These are phyloP conservation scores for Ammodytes dubius DNA, from an alignment of 2,113 vertebrate genomes.

Conservation along the genomic window DNA sequence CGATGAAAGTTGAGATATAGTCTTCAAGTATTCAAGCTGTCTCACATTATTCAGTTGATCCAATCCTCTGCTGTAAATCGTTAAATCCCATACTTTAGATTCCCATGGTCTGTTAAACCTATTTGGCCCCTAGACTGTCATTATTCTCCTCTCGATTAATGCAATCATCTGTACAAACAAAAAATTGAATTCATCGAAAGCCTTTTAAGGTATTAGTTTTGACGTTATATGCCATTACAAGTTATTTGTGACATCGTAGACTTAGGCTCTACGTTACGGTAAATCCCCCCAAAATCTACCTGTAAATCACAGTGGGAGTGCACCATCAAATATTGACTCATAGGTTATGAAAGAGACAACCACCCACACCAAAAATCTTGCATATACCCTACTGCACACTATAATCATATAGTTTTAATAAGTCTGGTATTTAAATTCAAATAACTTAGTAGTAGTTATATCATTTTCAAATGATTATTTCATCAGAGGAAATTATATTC, in stretches of 20 bases:
- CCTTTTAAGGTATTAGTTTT: slow-evolving; percentile 1
- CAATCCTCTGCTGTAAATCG: background rate
- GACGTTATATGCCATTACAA: background rate
- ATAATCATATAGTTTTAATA: background rate
- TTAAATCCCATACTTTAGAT: background rate
- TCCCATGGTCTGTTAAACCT: slow-evolving; percentile 4
- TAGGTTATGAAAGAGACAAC: background rate
- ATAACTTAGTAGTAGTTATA: background rate
- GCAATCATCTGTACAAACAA: background rate
- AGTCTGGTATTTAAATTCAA: background rate
- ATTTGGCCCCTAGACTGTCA: background rate
- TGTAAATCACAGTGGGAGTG: slow-evolving; percentile 11
- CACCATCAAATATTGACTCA: slow-evolving; percentile 6
- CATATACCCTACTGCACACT: background rate
- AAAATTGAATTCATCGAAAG: slow-evolving; percentile 13
- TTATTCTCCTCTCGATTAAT: background rate
- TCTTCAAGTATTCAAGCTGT: background rate
- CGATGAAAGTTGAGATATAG: background rate
- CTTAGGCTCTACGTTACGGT: background rate
- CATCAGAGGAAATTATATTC: background rate
- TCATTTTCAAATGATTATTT: background rate
- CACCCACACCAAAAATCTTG: background rate
- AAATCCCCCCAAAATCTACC: slow-evolving; percentile 2
- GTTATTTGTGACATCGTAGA: background rate
- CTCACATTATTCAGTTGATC: background rate